Base-by-base conservation (phyloP, 92 coral and sea anemone genomes). In the Pocillopora grandis region DNA sequence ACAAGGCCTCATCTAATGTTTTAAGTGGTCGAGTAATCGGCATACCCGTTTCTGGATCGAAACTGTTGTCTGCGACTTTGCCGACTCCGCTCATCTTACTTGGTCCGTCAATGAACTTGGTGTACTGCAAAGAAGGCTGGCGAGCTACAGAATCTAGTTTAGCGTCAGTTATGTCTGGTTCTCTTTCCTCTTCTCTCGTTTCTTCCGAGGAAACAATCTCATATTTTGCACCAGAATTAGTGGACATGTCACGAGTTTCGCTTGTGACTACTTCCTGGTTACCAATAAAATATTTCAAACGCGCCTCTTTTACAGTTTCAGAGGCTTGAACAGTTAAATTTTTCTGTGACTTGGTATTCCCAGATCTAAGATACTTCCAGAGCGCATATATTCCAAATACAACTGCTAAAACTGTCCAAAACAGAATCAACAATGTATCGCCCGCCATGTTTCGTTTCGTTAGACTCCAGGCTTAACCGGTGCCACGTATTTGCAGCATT, bases 21-120 rank as follows among this genome's bases (percentile, higher is more conserved):
- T 88, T 89, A 58, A 97, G 87, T 20, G 99, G 97, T 17, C 72
- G 93, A 21, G 95, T 93, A 52, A 92, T 82, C 27, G 99, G 99
- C 52, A 87, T 83, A 58, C 95, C 88, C 20, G 95, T 80, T 71
- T 87, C 85, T 0, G 90, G 92, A 58, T 94, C 95, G 80, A 91
- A 91, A 15, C 61, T 61, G 13, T 77, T 72, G 2, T 87, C 63
- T 56, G 55, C 86, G 23, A 49, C 77, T 19, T 19, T 75, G 9
- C 78, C 60, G 10, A 33, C 55, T 11, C n/a, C 57, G 61, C 31
- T 23, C 36, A 55, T 13, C 57, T 69, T 69, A 9, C 71, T 66
- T 0, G 92, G 91, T 33, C 90, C 94, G 19, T 63, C 48, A 66
- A 88, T 85, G 7, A 75, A 71, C 61, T 75, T 91, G 49, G 85